Percentiles rank a stretch among this genome's conserved stretches.
Conservation (phyloP, 1,140 invertebrate genomes). For the Forficula auricularia region DNA sequence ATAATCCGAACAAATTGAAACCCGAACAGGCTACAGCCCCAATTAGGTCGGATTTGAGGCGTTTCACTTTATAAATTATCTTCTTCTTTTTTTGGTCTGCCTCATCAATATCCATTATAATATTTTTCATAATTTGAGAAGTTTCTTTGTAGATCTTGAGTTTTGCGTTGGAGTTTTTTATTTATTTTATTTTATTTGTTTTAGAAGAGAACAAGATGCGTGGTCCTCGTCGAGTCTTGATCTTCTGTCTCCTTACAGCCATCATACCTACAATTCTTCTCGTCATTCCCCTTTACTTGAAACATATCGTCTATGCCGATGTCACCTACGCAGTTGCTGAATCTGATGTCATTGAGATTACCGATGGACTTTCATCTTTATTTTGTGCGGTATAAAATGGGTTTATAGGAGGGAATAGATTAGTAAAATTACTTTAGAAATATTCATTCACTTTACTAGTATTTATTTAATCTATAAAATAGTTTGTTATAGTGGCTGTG, state of each 20-base stretch:
- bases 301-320: constrained; percentile 51
- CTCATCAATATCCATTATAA: too few species aligned
- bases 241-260: constrained; percentile 53
- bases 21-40: too few species aligned
- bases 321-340: constrained; percentile 56
- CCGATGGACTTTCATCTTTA: constrained; percentile 54
- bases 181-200: too few species aligned
- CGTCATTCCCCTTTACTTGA: constrained; percentile 52
- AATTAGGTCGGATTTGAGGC: too few species aligned
- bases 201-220: constrained; percentile 52
- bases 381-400: constrained; percentile 55
- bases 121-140: too few species aligned
- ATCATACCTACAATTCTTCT: constrained; percentile 52
- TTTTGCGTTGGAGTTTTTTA: too few species aligned
- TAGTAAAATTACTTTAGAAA: background rate
- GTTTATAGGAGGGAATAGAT: constrained; percentile 11
- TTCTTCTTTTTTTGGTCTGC: too few species aligned
- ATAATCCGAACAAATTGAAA: too few species aligned
- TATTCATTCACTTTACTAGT: background rate
- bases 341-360: constrained; percentile 61
- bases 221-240: constrained; percentile 49
- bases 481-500: too few species aligned
- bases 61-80: too few species aligned
- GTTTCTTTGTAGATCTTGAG: too few species aligned
- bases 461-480: background rate